phyloP scores from a whole-genome alignment of 2,888 invertebrate species.

The Cactoblastis cactorum region DNA sequence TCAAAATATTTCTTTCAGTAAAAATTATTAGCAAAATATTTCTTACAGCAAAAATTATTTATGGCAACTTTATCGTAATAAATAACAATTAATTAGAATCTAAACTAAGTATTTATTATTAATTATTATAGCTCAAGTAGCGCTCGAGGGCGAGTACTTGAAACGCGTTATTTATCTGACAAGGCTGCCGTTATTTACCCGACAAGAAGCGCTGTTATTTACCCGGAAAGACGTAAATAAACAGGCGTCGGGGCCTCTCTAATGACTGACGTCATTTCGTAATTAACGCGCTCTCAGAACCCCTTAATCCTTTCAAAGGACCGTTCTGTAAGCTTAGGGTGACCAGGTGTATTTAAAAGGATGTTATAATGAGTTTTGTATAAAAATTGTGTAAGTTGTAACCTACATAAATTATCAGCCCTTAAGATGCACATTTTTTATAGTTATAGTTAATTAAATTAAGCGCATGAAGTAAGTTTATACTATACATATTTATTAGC shows the following conservation, averaged over 20 bases:
- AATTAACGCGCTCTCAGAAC: conserved; percentile 38
- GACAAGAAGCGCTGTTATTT: conserved; percentile 26
- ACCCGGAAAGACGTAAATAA: conserved; percentile 42
- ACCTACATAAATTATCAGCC: too few relatives aligned
- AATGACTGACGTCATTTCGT: conserved; percentile 36
- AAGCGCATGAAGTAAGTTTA: too few relatives aligned
- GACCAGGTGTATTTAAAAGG: neutral
- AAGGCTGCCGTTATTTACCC: neutral
- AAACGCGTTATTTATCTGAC: conserved; percentile 14
- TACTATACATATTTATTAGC: too few relatives aligned
- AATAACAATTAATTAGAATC: too few relatives aligned
- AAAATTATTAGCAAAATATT: too few relatives aligned
- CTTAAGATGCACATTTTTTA: too few relatives aligned
- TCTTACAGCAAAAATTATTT: too few relatives aligned
- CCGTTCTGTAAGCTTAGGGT: neutral
- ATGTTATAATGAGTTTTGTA: too few relatives aligned
- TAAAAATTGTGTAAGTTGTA: too few relatives aligned
- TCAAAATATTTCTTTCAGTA: too few relatives aligned
- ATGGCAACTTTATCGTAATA: too few relatives aligned
- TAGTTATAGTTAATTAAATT: too few relatives aligned
- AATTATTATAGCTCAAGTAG: neutral
- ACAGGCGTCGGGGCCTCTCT: conserved; percentile 36
- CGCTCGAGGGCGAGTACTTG: neutral
- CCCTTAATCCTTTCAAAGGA: conserved; percentile 42
- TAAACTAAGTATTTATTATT: neutral